Conservation (phyloP, 2,797 vertebrate species). For the Acrossocheilus fasciatus region DNA sequence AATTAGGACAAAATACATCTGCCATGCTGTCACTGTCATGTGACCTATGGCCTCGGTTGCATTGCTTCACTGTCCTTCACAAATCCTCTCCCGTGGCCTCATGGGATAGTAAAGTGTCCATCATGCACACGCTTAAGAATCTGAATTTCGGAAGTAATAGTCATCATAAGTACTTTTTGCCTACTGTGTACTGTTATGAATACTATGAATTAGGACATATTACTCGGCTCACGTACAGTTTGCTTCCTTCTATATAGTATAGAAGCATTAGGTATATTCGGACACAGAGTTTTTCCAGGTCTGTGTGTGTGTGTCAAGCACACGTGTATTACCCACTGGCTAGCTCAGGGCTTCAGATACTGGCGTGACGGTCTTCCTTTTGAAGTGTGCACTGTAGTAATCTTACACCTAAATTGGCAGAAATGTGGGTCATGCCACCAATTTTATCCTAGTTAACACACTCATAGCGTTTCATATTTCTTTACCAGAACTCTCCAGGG, state of each 20-base stretch:
- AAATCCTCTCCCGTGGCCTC: too few relatives aligned
- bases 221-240: not conserved
- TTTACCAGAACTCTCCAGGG: constrained; percentile 9
- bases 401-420: constrained; percentile 54
- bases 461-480: constrained; percentile 11
- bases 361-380: constrained; percentile 40
- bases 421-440: constrained; percentile 53
- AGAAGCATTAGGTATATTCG: not conserved
- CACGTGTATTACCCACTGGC: constrained; percentile 11
- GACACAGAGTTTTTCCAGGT: not conserved
- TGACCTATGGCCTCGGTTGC: not conserved
- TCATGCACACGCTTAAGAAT: not conserved
- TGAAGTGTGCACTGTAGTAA: constrained; percentile 48
- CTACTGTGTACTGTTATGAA: not conserved
- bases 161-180: not conserved
- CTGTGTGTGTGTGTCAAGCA: constrained; percentile 19
- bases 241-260: not conserved
- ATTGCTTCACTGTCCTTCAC: not conserved
- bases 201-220: not conserved
- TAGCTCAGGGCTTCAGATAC: constrained; percentile 47
- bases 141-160: not conserved
- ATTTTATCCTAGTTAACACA: constrained; percentile 47
- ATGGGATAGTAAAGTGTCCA: not conserved
- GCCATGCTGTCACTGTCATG: not conserved
- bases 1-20: not conserved